These are phyloP conservation scores for Hypolimnas misippus DNA, from an alignment of 2,888 invertebrate species.

Conservation along the genomic window DNA sequence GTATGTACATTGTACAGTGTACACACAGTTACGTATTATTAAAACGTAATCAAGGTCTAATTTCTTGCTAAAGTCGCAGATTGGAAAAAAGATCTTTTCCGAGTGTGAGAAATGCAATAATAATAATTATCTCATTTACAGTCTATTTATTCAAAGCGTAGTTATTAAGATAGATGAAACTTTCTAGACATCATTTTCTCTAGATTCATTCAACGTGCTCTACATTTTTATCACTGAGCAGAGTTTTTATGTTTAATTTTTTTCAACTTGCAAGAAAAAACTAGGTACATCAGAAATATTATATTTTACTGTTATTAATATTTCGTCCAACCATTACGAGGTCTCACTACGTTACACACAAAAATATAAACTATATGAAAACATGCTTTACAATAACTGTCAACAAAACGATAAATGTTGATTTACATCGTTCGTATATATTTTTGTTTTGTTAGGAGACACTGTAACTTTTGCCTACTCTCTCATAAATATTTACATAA, in stretches of 20 bases:
- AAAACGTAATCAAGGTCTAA: conserved; percentile 31
- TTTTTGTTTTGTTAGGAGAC: neutral
- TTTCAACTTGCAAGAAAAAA: conserved; percentile 1
- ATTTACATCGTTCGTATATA: neutral
- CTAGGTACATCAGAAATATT: neutral
- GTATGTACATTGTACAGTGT: too few species aligned
- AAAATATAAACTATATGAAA: neutral
- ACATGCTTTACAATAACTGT: neutral
- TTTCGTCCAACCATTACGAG: neutral
- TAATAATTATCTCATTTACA: conserved; percentile 38
- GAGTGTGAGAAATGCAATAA: conserved; percentile 36
- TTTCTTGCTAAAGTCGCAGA: conserved; percentile 26
- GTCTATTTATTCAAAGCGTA: conserved; percentile 31
- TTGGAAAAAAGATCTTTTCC: conserved; percentile 20
- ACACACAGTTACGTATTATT: conserved; percentile 15
- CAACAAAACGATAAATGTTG: neutral
- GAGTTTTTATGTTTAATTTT: conserved; percentile 3
- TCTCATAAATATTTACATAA: too few species aligned
- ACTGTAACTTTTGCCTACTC: too few species aligned
- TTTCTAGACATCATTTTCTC: conserved; percentile 35
- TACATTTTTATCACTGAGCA: conserved; percentile 14
- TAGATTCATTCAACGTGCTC: conserved; percentile 26
- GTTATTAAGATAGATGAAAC: conserved; percentile 31
- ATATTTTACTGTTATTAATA: conserved; percentile 14
- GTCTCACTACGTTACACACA: neutral